phyloP scores from a whole-genome alignment of 2,113 vertebrate genomes.

The Mus pahari region DNA sequence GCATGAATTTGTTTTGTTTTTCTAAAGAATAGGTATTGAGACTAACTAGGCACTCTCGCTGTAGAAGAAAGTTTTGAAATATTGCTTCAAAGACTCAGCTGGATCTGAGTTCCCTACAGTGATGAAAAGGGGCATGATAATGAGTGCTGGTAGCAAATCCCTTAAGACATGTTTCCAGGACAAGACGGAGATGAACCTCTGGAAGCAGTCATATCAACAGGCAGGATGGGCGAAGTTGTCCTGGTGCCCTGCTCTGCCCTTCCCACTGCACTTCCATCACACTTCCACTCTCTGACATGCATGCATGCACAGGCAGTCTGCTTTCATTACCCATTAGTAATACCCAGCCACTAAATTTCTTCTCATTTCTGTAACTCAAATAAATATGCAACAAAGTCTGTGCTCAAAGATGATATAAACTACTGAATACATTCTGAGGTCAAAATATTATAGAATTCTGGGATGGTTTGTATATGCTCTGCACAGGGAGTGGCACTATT shows the following conservation, averaged over 20 bases:
- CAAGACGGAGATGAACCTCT: not conserved
- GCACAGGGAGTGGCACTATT: too few species aligned
- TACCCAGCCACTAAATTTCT: not conserved
- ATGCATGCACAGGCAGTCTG: not conserved
- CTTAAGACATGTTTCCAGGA: not conserved
- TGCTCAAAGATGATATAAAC: not conserved
- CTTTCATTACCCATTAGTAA: not conserved
- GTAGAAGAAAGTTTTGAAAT: not conserved
- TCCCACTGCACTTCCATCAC: not conserved
- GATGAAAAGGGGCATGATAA: not conserved
- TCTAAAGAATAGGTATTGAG: not conserved
- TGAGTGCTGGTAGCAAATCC: not conserved
- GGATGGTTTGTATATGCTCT: too few species aligned
- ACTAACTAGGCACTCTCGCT: not conserved
- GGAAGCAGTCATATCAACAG: not conserved
- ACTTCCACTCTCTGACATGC: not conserved
- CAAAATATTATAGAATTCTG: not conserved
- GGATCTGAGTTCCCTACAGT: not conserved
- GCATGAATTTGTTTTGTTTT: not conserved
- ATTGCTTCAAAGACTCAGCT: not conserved
- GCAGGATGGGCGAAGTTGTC: not conserved
- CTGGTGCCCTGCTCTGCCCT: not conserved
- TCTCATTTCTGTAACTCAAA: not conserved
- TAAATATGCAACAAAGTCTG: not conserved
- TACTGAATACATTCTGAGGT: not conserved